Conservation (phyloP, 2,797 vertebrate species). For the Oreochromis grahami region DNA sequence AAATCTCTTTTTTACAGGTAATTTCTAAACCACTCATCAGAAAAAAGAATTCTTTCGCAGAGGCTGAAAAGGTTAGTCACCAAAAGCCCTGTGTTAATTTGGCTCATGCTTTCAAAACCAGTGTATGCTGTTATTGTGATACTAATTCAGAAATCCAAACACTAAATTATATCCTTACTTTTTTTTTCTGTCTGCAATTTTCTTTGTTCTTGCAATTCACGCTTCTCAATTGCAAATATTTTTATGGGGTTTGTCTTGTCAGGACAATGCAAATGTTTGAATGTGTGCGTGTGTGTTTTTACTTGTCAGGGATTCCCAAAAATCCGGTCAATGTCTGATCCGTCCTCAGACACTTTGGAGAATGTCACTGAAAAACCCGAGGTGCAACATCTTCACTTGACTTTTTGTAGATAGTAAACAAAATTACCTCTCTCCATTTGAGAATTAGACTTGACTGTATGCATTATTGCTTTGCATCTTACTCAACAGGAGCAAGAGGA, state of each 20-base stretch:
- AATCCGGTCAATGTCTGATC: conserved; percentile 44
- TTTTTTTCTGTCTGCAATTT: background rate
- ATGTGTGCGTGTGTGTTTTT: background rate
- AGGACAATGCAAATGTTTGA: background rate
- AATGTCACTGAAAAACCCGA: background rate
- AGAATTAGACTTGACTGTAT: background rate
- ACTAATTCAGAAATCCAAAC: background rate
- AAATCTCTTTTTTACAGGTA: conserved; percentile 13
- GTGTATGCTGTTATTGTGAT: background rate
- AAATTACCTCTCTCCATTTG: background rate
- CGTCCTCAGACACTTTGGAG: background rate
- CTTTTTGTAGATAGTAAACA: background rate
- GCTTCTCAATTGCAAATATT: background rate
- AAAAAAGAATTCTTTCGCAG: background rate
- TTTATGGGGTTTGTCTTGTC: background rate
- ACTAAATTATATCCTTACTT: background rate
- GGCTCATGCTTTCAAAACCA: background rate
- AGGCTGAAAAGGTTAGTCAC: conserved; percentile 34
- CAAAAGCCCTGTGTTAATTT: background rate
- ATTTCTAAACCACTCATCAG: background rate
- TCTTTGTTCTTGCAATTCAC: background rate
- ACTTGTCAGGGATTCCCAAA: conserved; percentile 9
- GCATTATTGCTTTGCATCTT: background rate
- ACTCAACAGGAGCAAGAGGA: background rate
- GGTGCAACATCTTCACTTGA: background rate